These are phyloP conservation scores for Iselma pallidipennis DNA, from an alignment of 2,888 invertebrate genomes.

Conservation along the genomic window DNA sequence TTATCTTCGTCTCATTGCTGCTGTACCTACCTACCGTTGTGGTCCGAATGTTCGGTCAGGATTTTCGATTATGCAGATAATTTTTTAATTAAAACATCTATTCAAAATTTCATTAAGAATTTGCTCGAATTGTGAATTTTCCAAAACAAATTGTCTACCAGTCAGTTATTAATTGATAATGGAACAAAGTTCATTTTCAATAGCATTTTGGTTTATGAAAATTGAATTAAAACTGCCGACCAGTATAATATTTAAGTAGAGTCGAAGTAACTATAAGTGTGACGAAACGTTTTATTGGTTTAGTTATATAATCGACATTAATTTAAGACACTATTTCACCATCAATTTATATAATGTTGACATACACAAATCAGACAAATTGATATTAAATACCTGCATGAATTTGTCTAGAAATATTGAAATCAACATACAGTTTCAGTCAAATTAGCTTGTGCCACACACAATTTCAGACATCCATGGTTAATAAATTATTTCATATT, in stretches of 20 bases:
- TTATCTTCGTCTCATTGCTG: slow-evolving; percentile 42
- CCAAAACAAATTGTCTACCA: too few species aligned
- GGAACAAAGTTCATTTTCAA: too few species aligned
- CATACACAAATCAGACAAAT: neutral
- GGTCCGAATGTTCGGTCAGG: slow-evolving; percentile 3
- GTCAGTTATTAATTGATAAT: too few species aligned
- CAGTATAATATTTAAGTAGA: neutral
- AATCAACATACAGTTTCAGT: neutral
- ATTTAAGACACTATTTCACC: neutral
- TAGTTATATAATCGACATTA: too few species aligned
- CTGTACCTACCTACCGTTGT: too few species aligned
- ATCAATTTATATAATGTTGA: neutral
- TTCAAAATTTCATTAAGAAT: too few species aligned
- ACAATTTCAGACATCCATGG: neutral
- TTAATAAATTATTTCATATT: neutral
- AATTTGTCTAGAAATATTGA: neutral
- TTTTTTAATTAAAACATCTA: too few species aligned
- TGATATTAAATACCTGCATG: neutral
- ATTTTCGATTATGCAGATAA: neutral
- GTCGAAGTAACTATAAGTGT: neutral
- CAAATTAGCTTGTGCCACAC: neutral
- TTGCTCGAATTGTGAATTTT: too few species aligned
- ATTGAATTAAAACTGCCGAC: too few species aligned
- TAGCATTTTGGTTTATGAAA: too few species aligned
- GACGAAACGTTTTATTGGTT: too few species aligned